Percentiles rank a stretch among this genome's conserved stretches.
phyloP scores from a whole-genome alignment of 2,113 vertebrate species.

The Nothobranchius kuhntae region DNA sequence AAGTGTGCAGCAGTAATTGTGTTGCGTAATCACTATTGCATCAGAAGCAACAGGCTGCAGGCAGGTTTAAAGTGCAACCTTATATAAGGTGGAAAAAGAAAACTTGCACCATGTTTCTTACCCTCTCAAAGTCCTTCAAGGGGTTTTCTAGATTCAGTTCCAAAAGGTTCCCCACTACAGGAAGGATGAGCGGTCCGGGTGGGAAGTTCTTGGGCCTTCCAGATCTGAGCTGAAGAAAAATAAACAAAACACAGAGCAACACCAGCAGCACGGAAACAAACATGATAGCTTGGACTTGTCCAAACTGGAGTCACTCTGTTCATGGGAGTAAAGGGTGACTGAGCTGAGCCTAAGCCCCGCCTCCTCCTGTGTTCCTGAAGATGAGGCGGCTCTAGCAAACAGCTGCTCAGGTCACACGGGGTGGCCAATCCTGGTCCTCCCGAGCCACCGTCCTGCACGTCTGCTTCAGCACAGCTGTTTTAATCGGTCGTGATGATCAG shows the following conservation, averaged over 20 bases:
- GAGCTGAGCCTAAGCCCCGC: background rate
- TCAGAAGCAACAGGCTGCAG: too few species aligned
- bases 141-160: conserved; percentile 67
- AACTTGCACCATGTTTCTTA: conserved; percentile 26
- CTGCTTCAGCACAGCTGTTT: too few species aligned
- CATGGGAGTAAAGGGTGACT: too few species aligned
- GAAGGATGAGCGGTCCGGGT: conserved; percentile 68
- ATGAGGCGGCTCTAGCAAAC: background rate
- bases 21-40: too few species aligned
- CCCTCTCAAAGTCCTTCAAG: conserved; percentile 72
- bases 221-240: conserved; percentile 53
- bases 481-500: too few species aligned
- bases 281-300: conserved; percentile 42
- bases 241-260: conserved; percentile 45
- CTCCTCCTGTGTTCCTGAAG: background rate
- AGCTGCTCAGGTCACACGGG: background rate
- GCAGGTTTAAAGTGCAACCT: too few species aligned
- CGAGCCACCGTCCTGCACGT: too few species aligned
- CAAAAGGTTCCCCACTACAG: conserved; percentile 73
- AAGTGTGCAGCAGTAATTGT: too few species aligned
- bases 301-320: background rate
- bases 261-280: conserved; percentile 58
- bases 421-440: too few species aligned
- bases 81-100: too few species aligned
- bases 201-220: conserved; percentile 76